A percentile compares a stretch with the other conserved stretches of the same genome.
These are phyloP conservation scores for Gasterosteus nipponicus DNA, from an alignment of 2,113 vertebrate species.

Conservation along the genomic window DNA sequence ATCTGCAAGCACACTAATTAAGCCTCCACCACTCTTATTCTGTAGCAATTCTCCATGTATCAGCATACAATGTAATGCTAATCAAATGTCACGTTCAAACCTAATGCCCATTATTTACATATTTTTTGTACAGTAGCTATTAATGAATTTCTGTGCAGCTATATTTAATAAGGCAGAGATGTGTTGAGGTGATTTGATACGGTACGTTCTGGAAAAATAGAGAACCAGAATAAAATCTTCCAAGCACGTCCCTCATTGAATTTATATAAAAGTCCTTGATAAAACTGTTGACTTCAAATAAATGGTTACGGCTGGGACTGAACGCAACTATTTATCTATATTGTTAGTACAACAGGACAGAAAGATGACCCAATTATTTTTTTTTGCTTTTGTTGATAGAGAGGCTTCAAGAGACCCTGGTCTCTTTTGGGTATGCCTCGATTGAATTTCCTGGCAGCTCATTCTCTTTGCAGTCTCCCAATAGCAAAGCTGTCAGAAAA, in stretches of 20 bases:
- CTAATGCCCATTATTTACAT: constrained; percentile 65
- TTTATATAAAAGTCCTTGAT: constrained; percentile 11
- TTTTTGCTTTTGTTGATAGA: constrained; percentile 56
- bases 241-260: not conserved
- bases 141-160: constrained; percentile 39
- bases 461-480: constrained; percentile 56
- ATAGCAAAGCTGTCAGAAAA: constrained; percentile 41
- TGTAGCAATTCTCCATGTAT: constrained; percentile 68
- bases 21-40: constrained; percentile 57
- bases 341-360: constrained; percentile 51
- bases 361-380: constrained; percentile 65
- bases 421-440: constrained; percentile 63
- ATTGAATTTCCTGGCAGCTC: constrained; percentile 74
- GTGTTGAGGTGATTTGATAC: constrained; percentile 33
- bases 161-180: constrained; percentile 39
- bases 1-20: constrained; percentile 80
- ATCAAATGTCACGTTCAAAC: constrained; percentile 62
- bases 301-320: not conserved
- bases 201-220: constrained; percentile 11
- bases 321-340: constrained; percentile 38
- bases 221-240: constrained; percentile 3
- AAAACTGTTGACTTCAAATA: constrained; percentile 25
- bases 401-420: constrained; percentile 62
- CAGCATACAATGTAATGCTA: constrained; percentile 72
- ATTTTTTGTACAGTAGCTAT: constrained; percentile 37